Evolutionary conservation across 2,113 vertebrate species (phyloP).

Genomic region (Anolis carolinensis): DNA sequence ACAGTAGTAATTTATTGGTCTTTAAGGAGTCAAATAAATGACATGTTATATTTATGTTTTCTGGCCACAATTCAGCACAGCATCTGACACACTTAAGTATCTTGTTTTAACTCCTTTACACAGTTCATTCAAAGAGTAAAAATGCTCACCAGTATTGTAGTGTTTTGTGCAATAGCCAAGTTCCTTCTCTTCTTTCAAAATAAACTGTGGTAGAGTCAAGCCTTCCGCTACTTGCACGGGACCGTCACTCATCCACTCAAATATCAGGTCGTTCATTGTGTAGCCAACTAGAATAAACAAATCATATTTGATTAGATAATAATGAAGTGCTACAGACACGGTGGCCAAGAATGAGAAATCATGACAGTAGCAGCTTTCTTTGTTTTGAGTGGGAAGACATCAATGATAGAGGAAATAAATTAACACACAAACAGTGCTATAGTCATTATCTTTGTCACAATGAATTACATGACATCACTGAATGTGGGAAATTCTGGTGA

Average conservation of each 20-base stretch:
- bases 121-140: not conserved
- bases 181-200: conserved; percentile 95
- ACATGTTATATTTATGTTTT: not conserved
- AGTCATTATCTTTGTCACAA: not conserved
- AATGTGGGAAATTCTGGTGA: conserved; percentile 1
- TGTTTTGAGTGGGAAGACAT: not conserved
- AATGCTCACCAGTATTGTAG: conserved; percentile 92
- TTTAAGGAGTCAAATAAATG: not conserved
- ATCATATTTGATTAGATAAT: conserved; percentile 48
- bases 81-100: not conserved
- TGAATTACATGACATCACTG: conserved; percentile 15
- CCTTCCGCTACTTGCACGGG: conserved; percentile 97
- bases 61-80: not conserved
- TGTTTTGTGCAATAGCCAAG: conserved; percentile 98
- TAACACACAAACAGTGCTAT: not conserved
- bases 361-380: conserved; percentile 9
- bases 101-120: not conserved
- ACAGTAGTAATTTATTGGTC: not conserved
- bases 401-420: not conserved
- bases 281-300: conserved; percentile 88
- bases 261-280: conserved; percentile 98
- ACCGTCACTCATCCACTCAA: conserved; percentile 93
- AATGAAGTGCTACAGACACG: conserved; percentile 25
- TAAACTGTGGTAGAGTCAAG: conserved; percentile 95
- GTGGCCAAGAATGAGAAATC: conserved; percentile 5